Evolutionary conservation across 2,113 vertebrate species (phyloP), one percentile per base, ranked within the genome.

Genomic region (Poicephalus meyeri): DNA sequence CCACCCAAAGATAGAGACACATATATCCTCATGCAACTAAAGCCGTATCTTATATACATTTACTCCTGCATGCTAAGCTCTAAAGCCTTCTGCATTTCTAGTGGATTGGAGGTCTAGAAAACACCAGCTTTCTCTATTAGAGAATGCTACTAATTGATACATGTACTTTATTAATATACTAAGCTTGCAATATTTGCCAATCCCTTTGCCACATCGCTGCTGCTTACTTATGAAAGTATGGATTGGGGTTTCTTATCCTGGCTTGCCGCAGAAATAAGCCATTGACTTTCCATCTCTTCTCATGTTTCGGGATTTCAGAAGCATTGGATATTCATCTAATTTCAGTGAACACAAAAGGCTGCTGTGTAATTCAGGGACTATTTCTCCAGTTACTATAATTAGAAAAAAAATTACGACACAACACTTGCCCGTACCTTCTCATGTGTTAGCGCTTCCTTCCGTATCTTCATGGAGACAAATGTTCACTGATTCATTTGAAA

Each of bases 141-240:
- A 26, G 14, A 19, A n/a, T n/a, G 55, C 19, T 18, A 31, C 24
- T 50, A 50, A 50, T 2, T 6, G 1, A 10, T 24, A 23, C 52
- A 11, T 2, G 29, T 2, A 17, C 18, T 49, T n/a, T 6, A 5
- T 37, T 31, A 33, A 31, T 0, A 1, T 3, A 16, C 10, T 49
- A 41, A 73, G 33, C 39, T 66, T 17, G 15, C 20, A 37, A 6
- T 31, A 73, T 3, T 19, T 17, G 9, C 6, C 44, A 24, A 10
- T 61, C 31, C 18, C 16, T 72, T 64, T 17, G 20, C 14, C 9
- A 12, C 41, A 28, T 46, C 41, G 55, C 52, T 52, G 47, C 42
- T 37, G 18, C 53, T 39, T 31, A 24, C 24, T 29, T 41, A 4
- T 7, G 8, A 11, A 55, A 44, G 17, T 5, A 39, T 1, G 5